Percentiles rank a stretch among this genome's conserved stretches.
Conservation (phyloP, 2,113 vertebrate genomes). For the Tinamus guttatus region DNA sequence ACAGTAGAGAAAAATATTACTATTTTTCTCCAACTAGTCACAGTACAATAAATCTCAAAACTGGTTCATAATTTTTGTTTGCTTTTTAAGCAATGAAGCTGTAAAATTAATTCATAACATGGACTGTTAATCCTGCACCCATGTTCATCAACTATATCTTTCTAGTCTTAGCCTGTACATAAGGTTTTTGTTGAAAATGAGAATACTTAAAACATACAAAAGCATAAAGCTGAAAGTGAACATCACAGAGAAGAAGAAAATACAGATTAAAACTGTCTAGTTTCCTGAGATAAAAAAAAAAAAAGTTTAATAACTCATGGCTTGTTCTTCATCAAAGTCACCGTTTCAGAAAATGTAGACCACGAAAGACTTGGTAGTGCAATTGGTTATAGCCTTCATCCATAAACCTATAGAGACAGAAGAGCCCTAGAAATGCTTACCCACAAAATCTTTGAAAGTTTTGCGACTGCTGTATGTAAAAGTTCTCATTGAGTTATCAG, state of each 20-base stretch:
- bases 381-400: background rate
- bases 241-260: background rate
- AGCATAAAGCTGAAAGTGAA: background rate
- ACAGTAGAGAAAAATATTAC: background rate
- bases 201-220: background rate
- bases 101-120: background rate
- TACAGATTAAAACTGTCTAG: background rate
- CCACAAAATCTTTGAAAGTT: constrained; percentile 88
- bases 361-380: fast-evolving
- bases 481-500: constrained; percentile 89
- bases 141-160: background rate
- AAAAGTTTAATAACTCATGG: background rate
- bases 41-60: background rate
- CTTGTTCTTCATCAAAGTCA: background rate
- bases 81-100: background rate
- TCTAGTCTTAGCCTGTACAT: background rate
- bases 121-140: background rate
- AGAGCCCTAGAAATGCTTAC: constrained; percentile 59
- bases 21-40: background rate
- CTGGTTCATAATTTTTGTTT: background rate
- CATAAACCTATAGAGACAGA: background rate
- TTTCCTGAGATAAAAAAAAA: background rate
- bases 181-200: background rate
- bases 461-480: constrained; percentile 88
- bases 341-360: background rate